phyloP scores from a whole-genome alignment of 2,888 invertebrate genomes.

The Ochlodes sylvanus region DNA sequence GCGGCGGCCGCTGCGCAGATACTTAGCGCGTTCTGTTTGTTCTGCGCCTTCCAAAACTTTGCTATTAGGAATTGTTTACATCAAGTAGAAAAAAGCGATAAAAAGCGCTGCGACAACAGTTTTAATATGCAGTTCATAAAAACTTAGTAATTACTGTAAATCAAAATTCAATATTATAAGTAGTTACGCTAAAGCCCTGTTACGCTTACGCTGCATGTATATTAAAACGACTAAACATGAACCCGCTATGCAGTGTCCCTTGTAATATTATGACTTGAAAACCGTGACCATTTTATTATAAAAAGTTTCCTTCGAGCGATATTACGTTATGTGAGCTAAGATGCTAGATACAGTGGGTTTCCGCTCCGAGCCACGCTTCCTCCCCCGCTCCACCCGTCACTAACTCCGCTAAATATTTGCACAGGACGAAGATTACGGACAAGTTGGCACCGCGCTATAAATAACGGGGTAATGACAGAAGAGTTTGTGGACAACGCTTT shows the following conservation, averaged over 20 bases:
- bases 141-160: too few relatives aligned
- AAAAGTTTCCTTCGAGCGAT: background rate
- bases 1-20: conserved; percentile 8
- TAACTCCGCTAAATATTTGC: background rate
- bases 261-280: too few relatives aligned
- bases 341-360: background rate
- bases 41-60: background rate
- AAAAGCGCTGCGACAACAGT: background rate
- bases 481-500: conserved; percentile 12
- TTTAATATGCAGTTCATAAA: too few relatives aligned
- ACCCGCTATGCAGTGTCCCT: too few relatives aligned
- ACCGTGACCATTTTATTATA: too few relatives aligned
- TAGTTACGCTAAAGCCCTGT: too few relatives aligned
- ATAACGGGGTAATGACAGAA: conserved; percentile 23
- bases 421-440: conserved; percentile 18
- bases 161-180: too few relatives aligned
- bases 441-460: conserved; percentile 20
- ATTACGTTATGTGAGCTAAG: background rate
- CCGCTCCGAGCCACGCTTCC: background rate
- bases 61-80: background rate
- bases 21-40: conserved; percentile 20
- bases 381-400: background rate
- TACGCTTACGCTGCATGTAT: too few relatives aligned
- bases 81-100: background rate
- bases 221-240: too few relatives aligned